A percentile compares a stretch with the other conserved stretches of the same genome.
Evolutionary conservation across 2,113 vertebrate genomes (phyloP).

Genomic region (Pseudolaguvia tuberculata): DNA sequence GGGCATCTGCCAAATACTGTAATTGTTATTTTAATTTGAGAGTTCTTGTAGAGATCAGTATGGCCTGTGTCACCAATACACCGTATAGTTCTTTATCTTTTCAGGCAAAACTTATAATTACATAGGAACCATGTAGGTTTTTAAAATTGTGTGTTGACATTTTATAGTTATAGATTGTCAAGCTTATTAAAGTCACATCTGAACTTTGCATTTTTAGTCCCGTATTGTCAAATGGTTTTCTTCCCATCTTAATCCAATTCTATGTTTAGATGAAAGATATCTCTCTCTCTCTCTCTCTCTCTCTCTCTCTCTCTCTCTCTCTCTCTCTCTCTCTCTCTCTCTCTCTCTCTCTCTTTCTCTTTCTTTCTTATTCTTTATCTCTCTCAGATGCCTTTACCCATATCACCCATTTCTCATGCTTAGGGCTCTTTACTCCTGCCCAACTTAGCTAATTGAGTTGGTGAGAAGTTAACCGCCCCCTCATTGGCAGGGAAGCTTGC

Average conservation of each 20-base stretch:
- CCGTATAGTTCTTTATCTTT: not conserved
- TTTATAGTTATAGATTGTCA: not conserved
- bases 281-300: too few species aligned
- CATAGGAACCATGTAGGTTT: too few species aligned
- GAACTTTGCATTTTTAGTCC: not conserved
- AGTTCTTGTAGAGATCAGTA: not conserved
- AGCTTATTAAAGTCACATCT: not conserved
- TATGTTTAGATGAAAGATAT: too few species aligned
- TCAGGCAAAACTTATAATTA: not conserved
- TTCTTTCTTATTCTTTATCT: not conserved
- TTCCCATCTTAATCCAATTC: too few species aligned
- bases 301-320: not conserved
- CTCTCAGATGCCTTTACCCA: not conserved
- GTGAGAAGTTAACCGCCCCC: conserved; percentile 72
- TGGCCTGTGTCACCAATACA: not conserved
- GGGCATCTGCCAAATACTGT: too few species aligned
- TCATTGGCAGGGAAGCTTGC: conserved; percentile 63
- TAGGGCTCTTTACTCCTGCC: conserved; percentile 25
- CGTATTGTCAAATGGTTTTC: too few species aligned
- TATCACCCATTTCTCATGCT: conserved; percentile 6
- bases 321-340: conserved; percentile 1
- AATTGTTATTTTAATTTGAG: too few species aligned
- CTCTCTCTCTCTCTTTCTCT: not conserved
- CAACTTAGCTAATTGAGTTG: conserved; percentile 74
- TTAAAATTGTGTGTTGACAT: not conserved